Percentiles rank a stretch among this genome's conserved stretches.
These are phyloP conservation scores for Drosophila sproati DNA, from an alignment of 1,140 invertebrate genomes.

Conservation along the genomic window DNA sequence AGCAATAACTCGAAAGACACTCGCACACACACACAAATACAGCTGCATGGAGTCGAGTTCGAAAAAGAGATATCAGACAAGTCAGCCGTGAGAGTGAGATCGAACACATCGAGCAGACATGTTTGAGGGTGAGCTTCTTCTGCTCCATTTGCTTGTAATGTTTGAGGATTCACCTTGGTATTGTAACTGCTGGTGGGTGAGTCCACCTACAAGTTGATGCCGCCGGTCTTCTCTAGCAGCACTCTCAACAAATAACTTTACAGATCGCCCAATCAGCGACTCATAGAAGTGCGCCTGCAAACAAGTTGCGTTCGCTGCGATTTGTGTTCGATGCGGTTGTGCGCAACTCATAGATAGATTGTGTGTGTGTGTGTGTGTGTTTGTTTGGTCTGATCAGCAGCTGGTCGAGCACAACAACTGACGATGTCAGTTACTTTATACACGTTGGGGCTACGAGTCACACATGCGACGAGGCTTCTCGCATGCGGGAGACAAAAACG, in stretches of 20 bases:
- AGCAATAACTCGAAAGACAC: constrained; percentile 35
- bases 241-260: not conserved
- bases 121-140: not conserved
- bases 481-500: constrained; percentile 14
- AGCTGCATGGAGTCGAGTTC: constrained; percentile 40
- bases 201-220: not conserved
- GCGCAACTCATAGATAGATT: constrained; percentile 2
- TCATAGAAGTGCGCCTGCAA: constrained; percentile 2
- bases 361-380: not conserved
- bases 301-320: constrained; percentile 17
- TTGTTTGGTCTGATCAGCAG: constrained; percentile 34
- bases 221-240: not conserved
- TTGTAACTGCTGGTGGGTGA: not conserved
- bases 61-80: constrained; percentile 36
- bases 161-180: not conserved
- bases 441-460: constrained; percentile 66
- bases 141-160: not conserved
- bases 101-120: constrained; percentile 20
- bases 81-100: constrained; percentile 9
- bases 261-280: constrained; percentile 6
- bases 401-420: constrained; percentile 35
- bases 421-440: constrained; percentile 71
- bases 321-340: constrained; percentile 30
- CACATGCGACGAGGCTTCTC: constrained; percentile 29
- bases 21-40: constrained; percentile 37